Conservation (phyloP, 1,140 invertebrate genomes). For the Lutraria rhynchaena region DNA sequence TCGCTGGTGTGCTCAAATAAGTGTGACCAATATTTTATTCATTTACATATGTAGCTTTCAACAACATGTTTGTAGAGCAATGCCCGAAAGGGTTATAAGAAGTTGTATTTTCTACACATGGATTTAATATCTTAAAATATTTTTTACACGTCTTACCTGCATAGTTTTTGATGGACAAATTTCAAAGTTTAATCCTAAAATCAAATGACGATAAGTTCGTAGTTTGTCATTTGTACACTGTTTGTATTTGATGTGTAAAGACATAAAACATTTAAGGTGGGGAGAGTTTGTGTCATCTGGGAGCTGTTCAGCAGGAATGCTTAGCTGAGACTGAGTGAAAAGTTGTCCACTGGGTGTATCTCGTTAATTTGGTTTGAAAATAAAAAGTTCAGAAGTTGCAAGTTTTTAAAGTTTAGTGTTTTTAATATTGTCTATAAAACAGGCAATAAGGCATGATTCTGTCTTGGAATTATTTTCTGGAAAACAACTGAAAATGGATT, state of each 20-base stretch:
- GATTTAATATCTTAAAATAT: conserved; percentile 16
- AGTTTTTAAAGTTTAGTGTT: too few species aligned
- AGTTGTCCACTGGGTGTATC: too few species aligned
- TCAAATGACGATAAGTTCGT: conserved; percentile 2
- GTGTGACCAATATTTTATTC: conserved; percentile 45
- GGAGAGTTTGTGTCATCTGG: conserved; percentile 26
- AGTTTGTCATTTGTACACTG: conserved; percentile 1
- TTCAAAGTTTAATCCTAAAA: conserved; percentile 9
- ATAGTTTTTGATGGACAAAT: background rate
- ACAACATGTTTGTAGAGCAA: conserved; percentile 28
- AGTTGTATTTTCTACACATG: conserved; percentile 24
- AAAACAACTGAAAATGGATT: conserved; percentile 31
- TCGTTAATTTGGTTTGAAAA: too few species aligned
- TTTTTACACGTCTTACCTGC: background rate
- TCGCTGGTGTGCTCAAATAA: conserved; percentile 9
- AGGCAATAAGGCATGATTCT: too few species aligned
- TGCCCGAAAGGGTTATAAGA: conserved; percentile 9
- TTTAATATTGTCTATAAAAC: too few species aligned
- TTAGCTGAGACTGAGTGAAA: too few species aligned
- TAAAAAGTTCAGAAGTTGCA: too few species aligned
- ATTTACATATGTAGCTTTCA: conserved; percentile 33
- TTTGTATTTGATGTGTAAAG: too few species aligned
- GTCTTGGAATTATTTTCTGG: too few species aligned
- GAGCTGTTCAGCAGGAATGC: too few species aligned
- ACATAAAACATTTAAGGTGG: background rate